Evolutionary conservation across 1,140 invertebrate genomes (phyloP).

Genomic region (Drosophila orosa): DNA sequence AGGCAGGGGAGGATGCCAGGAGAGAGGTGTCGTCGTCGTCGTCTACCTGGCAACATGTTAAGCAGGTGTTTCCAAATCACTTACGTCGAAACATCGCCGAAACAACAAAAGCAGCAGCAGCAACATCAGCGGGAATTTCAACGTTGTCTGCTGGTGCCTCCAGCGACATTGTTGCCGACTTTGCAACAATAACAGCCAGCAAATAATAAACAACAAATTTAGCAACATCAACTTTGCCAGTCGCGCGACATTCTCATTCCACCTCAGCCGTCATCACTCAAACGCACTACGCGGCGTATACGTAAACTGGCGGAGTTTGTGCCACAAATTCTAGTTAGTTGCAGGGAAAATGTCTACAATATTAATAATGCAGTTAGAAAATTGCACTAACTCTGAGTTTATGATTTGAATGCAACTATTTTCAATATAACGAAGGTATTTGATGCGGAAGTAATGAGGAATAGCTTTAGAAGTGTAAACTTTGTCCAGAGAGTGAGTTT

Average conservation of each 20-base stretch:
- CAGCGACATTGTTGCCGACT: constrained; percentile 41
- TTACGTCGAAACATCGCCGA: constrained; percentile 69
- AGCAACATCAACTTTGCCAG: constrained; percentile 45
- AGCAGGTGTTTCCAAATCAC: constrained; percentile 81
- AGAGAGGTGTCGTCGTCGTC: constrained; percentile 7
- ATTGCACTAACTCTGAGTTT: not conserved
- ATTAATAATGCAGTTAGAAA: not conserved
- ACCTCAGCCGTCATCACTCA: not conserved
- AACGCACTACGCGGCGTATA: constrained; percentile 51
- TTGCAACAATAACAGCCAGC: constrained; percentile 57
- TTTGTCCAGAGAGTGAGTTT: not conserved
- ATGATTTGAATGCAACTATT: constrained; percentile 1
- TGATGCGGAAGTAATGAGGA: not conserved
- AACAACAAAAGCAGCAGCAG: constrained; percentile 17
- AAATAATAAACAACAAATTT: constrained; percentile 69
- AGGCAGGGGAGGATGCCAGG: constrained; percentile 1
- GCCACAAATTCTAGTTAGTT: constrained; percentile 11
- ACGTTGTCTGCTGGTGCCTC: constrained; percentile 35
- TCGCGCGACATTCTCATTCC: constrained; percentile 18
- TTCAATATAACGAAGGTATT: not conserved
- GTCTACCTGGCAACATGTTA: constrained; percentile 73
- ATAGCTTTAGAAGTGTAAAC: not conserved
- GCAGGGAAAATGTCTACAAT: not conserved
- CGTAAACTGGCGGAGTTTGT: constrained; percentile 40
- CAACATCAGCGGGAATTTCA: constrained; percentile 30